These are phyloP conservation scores for Glyphotaelius pellucidus DNA, from an alignment of 2,888 invertebrate species.

Conservation along the genomic window DNA sequence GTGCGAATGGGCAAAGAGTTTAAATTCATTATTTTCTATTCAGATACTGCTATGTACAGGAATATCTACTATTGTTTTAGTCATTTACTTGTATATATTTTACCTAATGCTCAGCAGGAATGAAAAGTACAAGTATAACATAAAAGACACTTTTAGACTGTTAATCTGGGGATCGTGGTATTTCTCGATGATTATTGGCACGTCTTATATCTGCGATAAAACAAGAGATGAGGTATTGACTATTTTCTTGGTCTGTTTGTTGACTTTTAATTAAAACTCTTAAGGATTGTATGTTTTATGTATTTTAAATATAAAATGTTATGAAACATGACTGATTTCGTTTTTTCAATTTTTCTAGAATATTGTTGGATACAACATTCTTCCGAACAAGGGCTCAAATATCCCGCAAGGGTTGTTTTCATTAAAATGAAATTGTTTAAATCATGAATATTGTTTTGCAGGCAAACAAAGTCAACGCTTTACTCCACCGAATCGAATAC, in stretches of 20 bases:
- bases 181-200: neutral
- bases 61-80: neutral
- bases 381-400: too few species aligned
- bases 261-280: too few species aligned
- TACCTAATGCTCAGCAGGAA: constrained; percentile 23
- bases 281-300: too few species aligned
- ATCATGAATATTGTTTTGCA: neutral
- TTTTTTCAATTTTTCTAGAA: too few species aligned
- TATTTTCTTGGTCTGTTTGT: neutral
- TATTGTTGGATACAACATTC: too few species aligned
- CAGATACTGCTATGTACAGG: neutral
- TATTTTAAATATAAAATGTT: too few species aligned
- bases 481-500: neutral
- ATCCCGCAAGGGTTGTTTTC: neutral
- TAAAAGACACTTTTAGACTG: neutral
- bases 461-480: neutral
- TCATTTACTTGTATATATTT: constrained; percentile 4
- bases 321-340: too few species aligned
- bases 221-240: constrained; percentile 18
- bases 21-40: constrained; percentile 15
- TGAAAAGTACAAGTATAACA: neutral
- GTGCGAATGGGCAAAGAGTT: neutral
- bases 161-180: neutral
- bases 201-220: neutral
- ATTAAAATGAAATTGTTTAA: neutral